These are phyloP conservation scores for Pseudochaenichthys georgianus DNA, from an alignment of 2,797 vertebrate genomes.

Conservation along the genomic window DNA sequence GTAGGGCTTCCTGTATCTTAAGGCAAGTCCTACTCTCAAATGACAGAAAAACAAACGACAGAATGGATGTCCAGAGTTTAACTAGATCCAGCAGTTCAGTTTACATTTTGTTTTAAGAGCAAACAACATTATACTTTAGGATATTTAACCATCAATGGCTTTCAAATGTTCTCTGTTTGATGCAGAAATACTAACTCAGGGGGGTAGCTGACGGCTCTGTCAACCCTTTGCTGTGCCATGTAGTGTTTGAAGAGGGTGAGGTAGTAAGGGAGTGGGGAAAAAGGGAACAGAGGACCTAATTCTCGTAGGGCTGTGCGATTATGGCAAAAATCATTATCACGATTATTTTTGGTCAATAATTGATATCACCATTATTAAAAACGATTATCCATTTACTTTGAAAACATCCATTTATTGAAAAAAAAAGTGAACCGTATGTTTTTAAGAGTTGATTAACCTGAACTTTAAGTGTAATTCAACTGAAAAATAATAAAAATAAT, in stretches of 20 bases:
- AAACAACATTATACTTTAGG: slow-evolving; percentile 20
- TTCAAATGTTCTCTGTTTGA: slow-evolving; percentile 51
- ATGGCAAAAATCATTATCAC: too few species aligned
- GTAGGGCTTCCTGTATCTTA: slow-evolving; percentile 55
- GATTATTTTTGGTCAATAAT: too few species aligned
- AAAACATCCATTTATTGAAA: too few species aligned
- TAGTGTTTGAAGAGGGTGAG: slow-evolving; percentile 76
- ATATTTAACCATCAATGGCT: slow-evolving; percentile 32
- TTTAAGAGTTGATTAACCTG: too few species aligned
- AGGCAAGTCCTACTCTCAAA: slow-evolving; percentile 53
- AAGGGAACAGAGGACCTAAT: slow-evolving; percentile 58
- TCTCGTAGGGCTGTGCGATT: slow-evolving; percentile 34
- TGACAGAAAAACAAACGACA: slow-evolving; percentile 33
- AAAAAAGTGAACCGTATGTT: too few species aligned
- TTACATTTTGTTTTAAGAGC: slow-evolving; percentile 32
- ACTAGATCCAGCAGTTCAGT: slow-evolving; percentile 36
- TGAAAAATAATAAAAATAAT: too few species aligned
- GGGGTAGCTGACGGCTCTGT: slow-evolving; percentile 85
- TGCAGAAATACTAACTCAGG: slow-evolving; percentile 78
- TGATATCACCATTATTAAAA: too few species aligned
- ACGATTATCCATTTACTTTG: too few species aligned
- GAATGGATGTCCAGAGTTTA: slow-evolving; percentile 14
- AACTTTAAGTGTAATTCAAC: too few species aligned
- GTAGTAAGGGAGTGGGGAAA: slow-evolving; percentile 67
- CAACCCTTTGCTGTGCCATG: slow-evolving; percentile 75